Percentiles rank a stretch among this genome's conserved stretches.
These are phyloP conservation scores for Catocala nupta DNA, from an alignment of 2,888 invertebrate genomes.

Conservation along the genomic window DNA sequence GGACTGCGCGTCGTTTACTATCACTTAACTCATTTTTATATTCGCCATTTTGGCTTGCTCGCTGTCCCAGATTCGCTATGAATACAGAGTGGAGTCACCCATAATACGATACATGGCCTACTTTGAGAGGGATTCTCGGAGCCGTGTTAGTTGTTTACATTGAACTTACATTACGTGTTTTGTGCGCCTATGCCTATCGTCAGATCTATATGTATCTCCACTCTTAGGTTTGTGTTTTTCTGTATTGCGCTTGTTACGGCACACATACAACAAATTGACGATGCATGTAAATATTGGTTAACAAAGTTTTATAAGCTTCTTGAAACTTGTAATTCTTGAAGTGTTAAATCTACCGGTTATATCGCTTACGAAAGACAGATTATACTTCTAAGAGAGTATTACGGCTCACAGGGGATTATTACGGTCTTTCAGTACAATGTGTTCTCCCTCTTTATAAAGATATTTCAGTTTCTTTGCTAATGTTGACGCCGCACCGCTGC, in stretches of 20 bases:
- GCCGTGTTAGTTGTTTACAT: slow-evolving; percentile 65
- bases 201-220: slow-evolving; percentile 1
- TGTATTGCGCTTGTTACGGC: background rate
- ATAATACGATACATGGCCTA: slow-evolving; percentile 77
- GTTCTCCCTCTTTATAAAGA: slow-evolving; percentile 29
- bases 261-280: background rate
- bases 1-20: slow-evolving; percentile 73
- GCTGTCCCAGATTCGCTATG: slow-evolving; percentile 77
- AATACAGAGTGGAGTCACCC: slow-evolving; percentile 72
- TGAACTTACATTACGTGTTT: slow-evolving; percentile 49
- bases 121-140: slow-evolving; percentile 65
- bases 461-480: slow-evolving; percentile 13
- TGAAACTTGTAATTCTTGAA: background rate
- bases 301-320: background rate
- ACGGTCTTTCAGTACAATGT: slow-evolving; percentile 16
- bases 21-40: slow-evolving; percentile 84
- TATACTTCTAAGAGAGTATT: slow-evolving; percentile 6
- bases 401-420: slow-evolving; percentile 7
- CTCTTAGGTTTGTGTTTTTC: slow-evolving; percentile 25
- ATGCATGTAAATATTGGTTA: slow-evolving; percentile 13
- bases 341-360: background rate
- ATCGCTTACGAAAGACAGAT: slow-evolving; percentile 4
- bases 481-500: slow-evolving; percentile 1
- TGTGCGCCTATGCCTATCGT: slow-evolving; percentile 19
- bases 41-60: slow-evolving; percentile 76